These are phyloP conservation scores for Netelia fuscicornis DNA, from an alignment of 2,888 invertebrate genomes.

Conservation along the genomic window DNA sequence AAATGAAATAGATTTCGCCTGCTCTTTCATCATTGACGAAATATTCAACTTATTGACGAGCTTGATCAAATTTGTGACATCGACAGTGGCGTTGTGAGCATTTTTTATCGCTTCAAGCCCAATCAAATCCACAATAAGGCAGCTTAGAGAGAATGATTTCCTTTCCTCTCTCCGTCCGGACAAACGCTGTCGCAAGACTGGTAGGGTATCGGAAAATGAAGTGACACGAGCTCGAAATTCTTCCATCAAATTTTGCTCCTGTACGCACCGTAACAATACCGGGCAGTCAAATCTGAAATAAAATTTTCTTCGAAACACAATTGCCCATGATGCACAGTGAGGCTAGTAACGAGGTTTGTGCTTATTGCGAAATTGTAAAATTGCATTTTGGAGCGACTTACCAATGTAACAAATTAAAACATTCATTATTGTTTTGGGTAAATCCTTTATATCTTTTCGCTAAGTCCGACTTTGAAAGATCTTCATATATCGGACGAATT, in stretches of 20 bases:
- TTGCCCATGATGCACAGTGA: slow-evolving; percentile 7
- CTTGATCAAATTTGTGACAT: not conserved
- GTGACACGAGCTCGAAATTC: slow-evolving; percentile 11
- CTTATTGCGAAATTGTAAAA: too few species aligned
- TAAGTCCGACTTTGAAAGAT: too few species aligned
- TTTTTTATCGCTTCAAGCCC: not conserved
- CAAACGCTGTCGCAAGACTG: slow-evolving; percentile 7
- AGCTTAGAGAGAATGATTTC: slow-evolving; percentile 11
- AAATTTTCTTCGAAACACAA: slow-evolving; percentile 19
- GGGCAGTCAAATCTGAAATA: slow-evolving; percentile 32
- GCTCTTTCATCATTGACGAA: not conserved
- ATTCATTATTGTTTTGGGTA: too few species aligned
- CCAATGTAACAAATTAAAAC: too few species aligned
- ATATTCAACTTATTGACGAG: not conserved
- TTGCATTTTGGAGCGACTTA: too few species aligned
- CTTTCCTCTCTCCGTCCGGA: slow-evolving; percentile 1
- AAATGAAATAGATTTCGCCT: not conserved
- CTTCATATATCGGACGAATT: too few species aligned
- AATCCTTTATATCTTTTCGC: too few species aligned
- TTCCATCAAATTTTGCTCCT: slow-evolving; percentile 11
- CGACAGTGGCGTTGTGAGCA: slow-evolving; percentile 5
- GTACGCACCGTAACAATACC: not conserved
- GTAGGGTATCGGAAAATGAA: slow-evolving; percentile 9
- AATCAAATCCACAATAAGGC: not conserved
- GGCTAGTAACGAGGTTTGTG: slow-evolving; percentile 17